These are phyloP conservation scores for Scrobipalpa costella DNA, from an alignment of 2,888 invertebrate genomes.

Conservation along the genomic window DNA sequence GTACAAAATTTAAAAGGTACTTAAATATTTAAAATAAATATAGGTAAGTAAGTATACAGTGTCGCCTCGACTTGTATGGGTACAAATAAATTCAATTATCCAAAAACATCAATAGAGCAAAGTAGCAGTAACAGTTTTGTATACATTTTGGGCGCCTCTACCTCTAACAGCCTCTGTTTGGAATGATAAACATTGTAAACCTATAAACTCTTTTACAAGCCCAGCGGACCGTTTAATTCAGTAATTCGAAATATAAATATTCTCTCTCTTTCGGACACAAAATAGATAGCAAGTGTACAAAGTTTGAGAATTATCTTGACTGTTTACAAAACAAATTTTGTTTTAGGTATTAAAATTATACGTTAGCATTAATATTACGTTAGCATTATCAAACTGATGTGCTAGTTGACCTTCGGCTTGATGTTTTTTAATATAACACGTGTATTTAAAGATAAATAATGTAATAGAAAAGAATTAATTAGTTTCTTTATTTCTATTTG, in stretches of 20 bases:
- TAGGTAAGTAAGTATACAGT: no score
- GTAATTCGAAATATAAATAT: background rate
- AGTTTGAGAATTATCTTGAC: background rate
- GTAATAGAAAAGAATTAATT: no score
- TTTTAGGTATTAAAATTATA: background rate
- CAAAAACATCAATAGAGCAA: background rate
- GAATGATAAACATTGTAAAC: conserved; percentile 23
- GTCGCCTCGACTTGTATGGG: no score
- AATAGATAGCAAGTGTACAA: conserved; percentile 1
- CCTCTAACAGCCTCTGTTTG: background rate
- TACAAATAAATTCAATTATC: no score
- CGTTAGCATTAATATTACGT: no score
- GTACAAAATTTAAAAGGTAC: no score
- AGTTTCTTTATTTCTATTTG: no score
- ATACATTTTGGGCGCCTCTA: background rate
- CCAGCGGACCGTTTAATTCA: conserved; percentile 1
- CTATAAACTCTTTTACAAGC: conserved; percentile 25
- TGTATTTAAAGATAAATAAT: no score
- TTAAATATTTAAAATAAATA: no score
- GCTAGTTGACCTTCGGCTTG: no score
- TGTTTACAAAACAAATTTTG: conserved; percentile 2
- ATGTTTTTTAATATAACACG: no score
- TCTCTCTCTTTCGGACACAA: background rate
- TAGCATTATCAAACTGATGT: no score
- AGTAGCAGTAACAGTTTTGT: conserved; percentile 3